Base-by-base conservation (phyloP, 2,797 vertebrate species). In the Etheostoma perlongum region DNA sequence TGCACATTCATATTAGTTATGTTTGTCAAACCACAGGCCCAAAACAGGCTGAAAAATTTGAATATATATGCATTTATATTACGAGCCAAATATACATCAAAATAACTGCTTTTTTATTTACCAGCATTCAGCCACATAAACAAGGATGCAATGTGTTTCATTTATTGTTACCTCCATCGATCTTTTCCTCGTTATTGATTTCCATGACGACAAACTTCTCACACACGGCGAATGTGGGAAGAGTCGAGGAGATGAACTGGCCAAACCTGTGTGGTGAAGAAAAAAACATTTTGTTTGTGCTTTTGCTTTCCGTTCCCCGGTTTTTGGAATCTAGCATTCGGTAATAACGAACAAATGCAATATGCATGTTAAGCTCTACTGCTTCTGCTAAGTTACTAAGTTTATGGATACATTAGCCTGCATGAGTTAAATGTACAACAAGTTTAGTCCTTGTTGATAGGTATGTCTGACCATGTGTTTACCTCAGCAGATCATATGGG, bases 151-250 rank as follows among this genome's bases (percentile, higher is more conserved):
- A 0, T 19, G 11, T 2, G 5, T 57, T 52, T 13, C 1, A 49
- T 16, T 9, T 2, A 6, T 14, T 8, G 91, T 94, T 89, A 98
- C 98, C 97, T 90, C 94, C 94, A 36, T 99, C 97, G 4, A 96
- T 93, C 85, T 98, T 99, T 90, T 99, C 98, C 90, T 99, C 98
- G 4, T 96, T 96, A 69, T 95, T 98, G 87, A 97, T 94, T 91
- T 99, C 98, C 98, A 99, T 99, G 74, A 98, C 93, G 15, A 99
- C 97, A 94, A 99, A 99, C 93, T 99, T 99, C 93, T 99, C 98
- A 91, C 98, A 99, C 74, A 99, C 97, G 0, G 98, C 98, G 75
- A 99, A 99, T 0, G 98, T 98, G 74, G 98, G 98, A 71, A 99
- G 95, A 70, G 98, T 99, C 25, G 98, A 99, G 69, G 98, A 97